phyloP scores from a whole-genome alignment of 2,888 invertebrate genomes.

The Synergus japonicus region DNA sequence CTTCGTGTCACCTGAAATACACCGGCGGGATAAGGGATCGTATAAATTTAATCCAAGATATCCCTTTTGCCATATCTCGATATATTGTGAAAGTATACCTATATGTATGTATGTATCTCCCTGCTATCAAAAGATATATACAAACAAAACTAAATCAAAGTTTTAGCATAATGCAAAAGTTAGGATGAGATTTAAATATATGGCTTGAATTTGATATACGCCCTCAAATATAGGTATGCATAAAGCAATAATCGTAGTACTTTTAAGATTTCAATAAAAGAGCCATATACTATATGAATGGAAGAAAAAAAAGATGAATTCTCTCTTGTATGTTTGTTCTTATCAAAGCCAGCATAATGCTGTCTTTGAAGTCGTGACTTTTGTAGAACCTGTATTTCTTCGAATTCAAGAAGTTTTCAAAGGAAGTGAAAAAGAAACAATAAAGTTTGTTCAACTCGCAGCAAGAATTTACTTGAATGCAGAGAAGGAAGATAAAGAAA shows the following conservation, averaged over 20 bases:
- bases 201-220: background rate
- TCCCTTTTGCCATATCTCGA: background rate
- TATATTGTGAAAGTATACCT: background rate
- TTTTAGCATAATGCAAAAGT: background rate
- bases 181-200: background rate
- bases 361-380: slow-evolving; percentile 4
- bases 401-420: background rate
- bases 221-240: background rate
- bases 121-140: background rate
- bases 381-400: background rate
- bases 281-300: background rate
- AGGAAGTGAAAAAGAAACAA: background rate
- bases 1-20: background rate
- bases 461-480: background rate
- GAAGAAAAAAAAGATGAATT: background rate
- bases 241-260: background rate
- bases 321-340: background rate
- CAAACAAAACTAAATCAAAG: background rate
- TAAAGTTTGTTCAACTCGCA: background rate
- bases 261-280: background rate
- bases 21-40: background rate
- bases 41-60: slow-evolving; percentile 1
- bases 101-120: background rate
- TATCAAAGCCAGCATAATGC: background rate
- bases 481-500: background rate